Evolutionary conservation across 2,113 vertebrate species (phyloP).

Genomic region (Corydoras maculifer): DNA sequence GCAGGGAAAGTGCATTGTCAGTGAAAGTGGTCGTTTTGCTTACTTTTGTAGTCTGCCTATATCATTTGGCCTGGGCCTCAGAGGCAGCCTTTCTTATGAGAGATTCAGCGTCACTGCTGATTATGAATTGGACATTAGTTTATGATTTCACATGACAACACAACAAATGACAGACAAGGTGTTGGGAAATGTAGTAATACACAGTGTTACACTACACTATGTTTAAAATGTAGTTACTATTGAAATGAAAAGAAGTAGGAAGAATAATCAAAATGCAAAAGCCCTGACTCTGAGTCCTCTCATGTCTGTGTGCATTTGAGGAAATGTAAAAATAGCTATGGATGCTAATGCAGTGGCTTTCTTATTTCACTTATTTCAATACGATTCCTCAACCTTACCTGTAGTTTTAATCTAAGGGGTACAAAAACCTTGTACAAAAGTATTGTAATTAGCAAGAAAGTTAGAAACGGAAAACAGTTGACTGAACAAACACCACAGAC

Average conservation of each 20-base stretch:
- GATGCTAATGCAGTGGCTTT: background rate
- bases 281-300: too few species aligned
- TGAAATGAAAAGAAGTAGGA: too few species aligned
- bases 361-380: background rate
- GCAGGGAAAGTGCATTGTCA: slow-evolving; percentile 66
- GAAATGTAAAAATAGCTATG: background rate
- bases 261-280: too few species aligned
- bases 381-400: background rate
- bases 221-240: too few species aligned
- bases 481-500: slow-evolving; percentile 14
- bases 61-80: slow-evolving; percentile 49
- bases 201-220: too few species aligned
- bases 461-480: background rate
- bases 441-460: slow-evolving; percentile 5
- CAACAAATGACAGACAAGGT: background rate
- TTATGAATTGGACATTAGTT: background rate
- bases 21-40: slow-evolving; percentile 54
- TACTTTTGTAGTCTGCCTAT: slow-evolving; percentile 51
- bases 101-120: slow-evolving; percentile 1
- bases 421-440: background rate
- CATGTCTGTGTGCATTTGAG: background rate
- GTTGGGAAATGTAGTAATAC: background rate
- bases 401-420: background rate
- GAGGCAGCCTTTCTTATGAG: slow-evolving; percentile 2
- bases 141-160: background rate